These are phyloP conservation scores for Lithobates pipiens DNA, from an alignment of 2,797 vertebrate genomes.

Conservation along the genomic window DNA sequence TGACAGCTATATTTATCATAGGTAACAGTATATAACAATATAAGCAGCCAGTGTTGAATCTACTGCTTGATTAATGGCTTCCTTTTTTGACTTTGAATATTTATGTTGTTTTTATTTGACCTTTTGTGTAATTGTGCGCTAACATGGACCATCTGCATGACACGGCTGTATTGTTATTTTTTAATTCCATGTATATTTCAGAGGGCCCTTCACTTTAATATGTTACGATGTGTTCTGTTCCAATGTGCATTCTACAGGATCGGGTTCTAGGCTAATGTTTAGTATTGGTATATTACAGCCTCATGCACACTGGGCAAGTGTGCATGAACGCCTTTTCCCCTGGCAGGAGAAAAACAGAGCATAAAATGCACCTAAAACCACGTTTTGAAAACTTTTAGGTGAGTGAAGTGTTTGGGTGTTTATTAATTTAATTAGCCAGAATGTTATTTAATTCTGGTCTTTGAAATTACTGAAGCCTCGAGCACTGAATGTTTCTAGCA, in stretches of 20 bases:
- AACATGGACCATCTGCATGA: slow-evolving; percentile 58
- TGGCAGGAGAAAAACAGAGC: too few species aligned
- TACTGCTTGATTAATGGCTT: slow-evolving; percentile 55
- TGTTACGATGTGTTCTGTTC: neutral
- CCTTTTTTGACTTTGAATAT: slow-evolving; percentile 56
- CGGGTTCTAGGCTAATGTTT: neutral
- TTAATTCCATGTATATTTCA: slow-evolving; percentile 31
- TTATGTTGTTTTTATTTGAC: slow-evolving; percentile 59
- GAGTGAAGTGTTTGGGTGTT: too few species aligned
- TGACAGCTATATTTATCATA: slow-evolving; percentile 61
- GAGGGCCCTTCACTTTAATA: neutral
- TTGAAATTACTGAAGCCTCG: too few species aligned
- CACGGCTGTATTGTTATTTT: slow-evolving; percentile 21
- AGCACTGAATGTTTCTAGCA: too few species aligned
- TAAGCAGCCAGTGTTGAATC: slow-evolving; percentile 37
- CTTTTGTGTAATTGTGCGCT: slow-evolving; percentile 57
- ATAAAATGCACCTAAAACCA: too few species aligned
- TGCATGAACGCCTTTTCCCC: too few species aligned
- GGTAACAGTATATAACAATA: slow-evolving; percentile 58
- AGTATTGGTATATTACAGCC: too few species aligned
- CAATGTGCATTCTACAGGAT: neutral
- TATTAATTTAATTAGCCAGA: too few species aligned
- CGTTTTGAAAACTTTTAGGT: too few species aligned
- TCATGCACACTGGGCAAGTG: too few species aligned
- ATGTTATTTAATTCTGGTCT: too few species aligned